phyloP scores from a whole-genome alignment of 2,113 vertebrate genomes.

The Entomyzon cyanotis region DNA sequence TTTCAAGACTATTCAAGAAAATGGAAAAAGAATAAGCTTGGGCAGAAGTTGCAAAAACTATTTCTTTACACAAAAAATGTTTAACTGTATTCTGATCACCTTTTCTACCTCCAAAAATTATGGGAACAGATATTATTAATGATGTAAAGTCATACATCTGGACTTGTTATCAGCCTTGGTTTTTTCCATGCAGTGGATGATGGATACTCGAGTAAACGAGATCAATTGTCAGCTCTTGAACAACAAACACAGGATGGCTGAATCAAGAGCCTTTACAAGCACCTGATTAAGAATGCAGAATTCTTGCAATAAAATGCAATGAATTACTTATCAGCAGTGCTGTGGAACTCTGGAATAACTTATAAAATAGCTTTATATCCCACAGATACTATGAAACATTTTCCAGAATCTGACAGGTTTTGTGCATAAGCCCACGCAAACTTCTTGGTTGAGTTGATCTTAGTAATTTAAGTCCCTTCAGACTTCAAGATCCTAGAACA shows the following conservation, averaged over 20 bases:
- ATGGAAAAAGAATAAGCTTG: neutral
- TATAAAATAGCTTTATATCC: neutral
- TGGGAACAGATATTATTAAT: neutral
- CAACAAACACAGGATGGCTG: neutral
- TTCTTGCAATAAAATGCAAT: neutral
- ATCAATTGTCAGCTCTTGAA: neutral
- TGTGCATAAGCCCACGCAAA: constrained; percentile 38
- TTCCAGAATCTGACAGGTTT: constrained; percentile 58
- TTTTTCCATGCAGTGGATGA: neutral
- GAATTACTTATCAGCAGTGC: neutral
- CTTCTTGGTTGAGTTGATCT: constrained; percentile 35
- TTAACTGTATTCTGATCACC: neutral
- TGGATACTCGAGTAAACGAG: neutral
- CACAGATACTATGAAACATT: constrained; percentile 1
- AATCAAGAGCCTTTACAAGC: neutral
- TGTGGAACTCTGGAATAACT: neutral
- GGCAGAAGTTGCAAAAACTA: neutral
- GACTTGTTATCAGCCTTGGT: neutral
- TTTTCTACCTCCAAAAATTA: neutral
- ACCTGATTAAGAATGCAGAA: neutral
- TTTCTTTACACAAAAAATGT: neutral
- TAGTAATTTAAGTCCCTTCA: constrained; percentile 51
- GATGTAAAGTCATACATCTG: neutral
- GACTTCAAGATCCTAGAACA: constrained; percentile 39
- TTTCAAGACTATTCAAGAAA: neutral